Evolutionary conservation across 2,113 vertebrate genomes (phyloP), one percentile per base, ranked within the genome.

Genomic region (Chelonoidis abingdonii): DNA sequence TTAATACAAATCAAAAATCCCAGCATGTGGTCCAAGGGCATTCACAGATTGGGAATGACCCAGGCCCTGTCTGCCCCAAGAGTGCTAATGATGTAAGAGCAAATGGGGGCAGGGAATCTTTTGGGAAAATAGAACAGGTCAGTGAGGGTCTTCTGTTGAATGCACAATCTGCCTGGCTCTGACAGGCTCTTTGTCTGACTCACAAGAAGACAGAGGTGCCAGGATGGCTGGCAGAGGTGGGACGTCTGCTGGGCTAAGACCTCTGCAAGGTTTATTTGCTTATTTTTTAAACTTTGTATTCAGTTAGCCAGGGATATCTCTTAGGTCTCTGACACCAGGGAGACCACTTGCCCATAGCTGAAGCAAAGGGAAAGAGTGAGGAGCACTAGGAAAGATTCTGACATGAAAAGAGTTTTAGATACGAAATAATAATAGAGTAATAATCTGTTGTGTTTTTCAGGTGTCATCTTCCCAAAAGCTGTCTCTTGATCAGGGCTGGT

Each of bases 1-100:
- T 97, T 97, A 95, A 95, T 95, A 97, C 96, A 97, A 97, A 97
- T 97, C 93, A 93, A 98, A 98, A 98, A 94, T 93, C 65, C 82
- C 78, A 93, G 94, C 93, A 96, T 97, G 80, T 95, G 86, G 92
- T 97, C 83, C 90, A 98, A 98, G 96, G 97, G 94, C 96, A 97
- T 97, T 98, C 97, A 95, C 95, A 97, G 97, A 97, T 97, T 97
- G 90, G 84, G 96, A 97, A 94, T 88, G 87, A 97, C 93, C 90
- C 87, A 9, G 6, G 16, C 31, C 8, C 29, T 89, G 90, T 13
- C 44, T 92, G 85, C 89, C 80, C 19, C 86, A 54, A 89, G 82
- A 96, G 84, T 84, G 84, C 54, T 97, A 96, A 95, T 97, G 90
- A 97, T 93, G 72, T 92, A 86, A 94, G 95, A 96, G 87, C 95